Evolutionary conservation across 2,797 vertebrate species (phyloP).

Genomic region (Lepidocolaptes lacrymiger): DNA sequence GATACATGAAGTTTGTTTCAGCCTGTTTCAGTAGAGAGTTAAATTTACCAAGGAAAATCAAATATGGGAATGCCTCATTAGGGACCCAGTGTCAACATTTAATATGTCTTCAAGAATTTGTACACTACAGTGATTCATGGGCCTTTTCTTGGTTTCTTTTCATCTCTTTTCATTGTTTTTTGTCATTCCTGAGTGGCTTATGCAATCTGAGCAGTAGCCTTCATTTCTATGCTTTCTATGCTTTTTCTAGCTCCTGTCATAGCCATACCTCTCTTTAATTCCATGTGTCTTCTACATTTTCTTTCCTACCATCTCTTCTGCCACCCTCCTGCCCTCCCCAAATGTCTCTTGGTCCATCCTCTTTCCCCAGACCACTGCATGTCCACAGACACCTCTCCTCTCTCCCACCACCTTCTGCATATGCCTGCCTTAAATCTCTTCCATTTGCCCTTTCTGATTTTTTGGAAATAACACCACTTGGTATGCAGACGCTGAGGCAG

Average conservation of each 20-base stretch:
- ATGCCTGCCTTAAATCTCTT: neutral
- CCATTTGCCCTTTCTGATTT: neutral
- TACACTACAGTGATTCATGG: rapidly evolving
- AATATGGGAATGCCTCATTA: neutral
- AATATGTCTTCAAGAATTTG: neutral
- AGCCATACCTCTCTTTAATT: neutral
- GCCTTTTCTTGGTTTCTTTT: neutral
- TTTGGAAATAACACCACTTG: neutral
- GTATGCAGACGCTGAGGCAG: neutral
- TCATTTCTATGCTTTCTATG: neutral
- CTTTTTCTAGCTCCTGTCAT: neutral
- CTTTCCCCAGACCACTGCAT: rapidly evolving
- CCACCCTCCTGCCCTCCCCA: neutral
- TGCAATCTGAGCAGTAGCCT: neutral
- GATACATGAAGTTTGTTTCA: neutral
- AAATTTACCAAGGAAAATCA: neutral
- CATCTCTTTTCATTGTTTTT: neutral
- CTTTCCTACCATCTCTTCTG: neutral
- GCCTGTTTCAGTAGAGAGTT: neutral
- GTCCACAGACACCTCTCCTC: neutral
- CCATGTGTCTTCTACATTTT: neutral
- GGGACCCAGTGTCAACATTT: neutral
- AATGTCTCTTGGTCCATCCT: neutral
- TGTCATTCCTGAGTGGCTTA: neutral
- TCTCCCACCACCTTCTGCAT: neutral